Base-by-base conservation (phyloP, 2,888 invertebrate genomes). In the Oxystoma pomonae region DNA sequence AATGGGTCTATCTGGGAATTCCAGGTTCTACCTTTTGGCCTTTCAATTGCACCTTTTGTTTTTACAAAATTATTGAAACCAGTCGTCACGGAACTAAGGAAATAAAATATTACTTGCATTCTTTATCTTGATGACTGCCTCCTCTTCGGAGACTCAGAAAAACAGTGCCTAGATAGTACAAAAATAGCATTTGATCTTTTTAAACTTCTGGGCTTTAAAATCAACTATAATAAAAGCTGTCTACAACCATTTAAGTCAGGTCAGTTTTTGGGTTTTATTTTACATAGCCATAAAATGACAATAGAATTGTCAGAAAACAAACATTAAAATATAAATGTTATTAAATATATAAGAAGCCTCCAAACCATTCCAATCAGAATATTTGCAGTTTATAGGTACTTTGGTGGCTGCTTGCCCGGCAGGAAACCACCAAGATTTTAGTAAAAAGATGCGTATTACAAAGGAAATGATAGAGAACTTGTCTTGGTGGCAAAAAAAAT, bases 51-150 rank as follows among this genome's bases (percentile, higher is more conserved):
- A 17, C 53, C 53, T 53, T 19, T 9, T 7, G 19, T 53, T 53
- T 53, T 53, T 53, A 53, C 53, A 53, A 53, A 53, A n/a, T 19
- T 53, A 53, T 9, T 53, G 53, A 17, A 53, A n/a, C 53, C n/a
- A 17, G 19, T n/a, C n/a, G 5, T 53, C 7, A n/a, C 17, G 7
- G 16, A 17, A 7, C 19, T 53, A 53, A 53, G 53, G 7, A 19
- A 53, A 53, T 16, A 53, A 3, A 53, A 53, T 9, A 35, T 12
- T n/a, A n/a, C n/a, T n/a, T 35, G 35, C 12, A 12, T 35, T 35
- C 35, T 35, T 35, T 35, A 35, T 35, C 35, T 35, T 35, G 35
- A 35, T 35, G 35, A 35, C n/a, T 35, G 35, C 12, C 35, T n/a
- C n/a, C n/a, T n/a, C n/a, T n/a, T n/a, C 12, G 35, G 35, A 35